Base-by-base conservation (phyloP, 2,113 vertebrate genomes). In the Solea senegalensis region DNA sequence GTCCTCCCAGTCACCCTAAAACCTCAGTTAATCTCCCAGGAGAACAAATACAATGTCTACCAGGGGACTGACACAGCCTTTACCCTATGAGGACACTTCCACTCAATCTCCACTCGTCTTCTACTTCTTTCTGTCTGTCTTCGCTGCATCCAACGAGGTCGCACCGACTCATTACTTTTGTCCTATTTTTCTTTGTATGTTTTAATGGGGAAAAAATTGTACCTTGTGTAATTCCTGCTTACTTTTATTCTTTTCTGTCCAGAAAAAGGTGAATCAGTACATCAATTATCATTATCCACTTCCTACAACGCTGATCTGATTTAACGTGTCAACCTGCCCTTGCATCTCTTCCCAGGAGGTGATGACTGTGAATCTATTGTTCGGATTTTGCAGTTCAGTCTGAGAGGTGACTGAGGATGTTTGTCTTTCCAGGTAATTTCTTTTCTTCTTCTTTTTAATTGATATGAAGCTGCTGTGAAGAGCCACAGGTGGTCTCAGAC, bases 1-100 rank as follows among this genome's bases (percentile, higher is more conserved):
- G 85, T 84, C 84, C 69, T 65, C 43, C 68, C 68, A 63, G 59
- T 80, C 69, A 80, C 74, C 84, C 64, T 78, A 74, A 86, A 81
- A 54, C 63, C 56, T 69, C 74, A 52, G 63, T 45, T 76, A 69
- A 83, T 78, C 78, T 78, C 50, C 4, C 28, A 41, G 53, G 9
- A 61, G 41, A 43, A 15, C 26, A 62, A 45, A 28, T 15, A 46
- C 41, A 41, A 60, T 28, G 11, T 21, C 61, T 74, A 61, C 70
- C 65, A 74, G 51, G n/a, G 59, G 54, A 14, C 70, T 72, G 70
- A 15, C 16, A 63, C 55, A 50, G 27, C 50, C 27, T 58, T 27
- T 16, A 2, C 56, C 57, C 43, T 46, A 64, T 65, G 68, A 68
- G 70, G 61, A 66, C 62, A 14, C 67, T 34, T 34, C 0, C 55